Evolutionary conservation across 2,113 vertebrate species (phyloP), one percentile per base, ranked within the genome.

Genomic region (Orientallactaga bullata): DNA sequence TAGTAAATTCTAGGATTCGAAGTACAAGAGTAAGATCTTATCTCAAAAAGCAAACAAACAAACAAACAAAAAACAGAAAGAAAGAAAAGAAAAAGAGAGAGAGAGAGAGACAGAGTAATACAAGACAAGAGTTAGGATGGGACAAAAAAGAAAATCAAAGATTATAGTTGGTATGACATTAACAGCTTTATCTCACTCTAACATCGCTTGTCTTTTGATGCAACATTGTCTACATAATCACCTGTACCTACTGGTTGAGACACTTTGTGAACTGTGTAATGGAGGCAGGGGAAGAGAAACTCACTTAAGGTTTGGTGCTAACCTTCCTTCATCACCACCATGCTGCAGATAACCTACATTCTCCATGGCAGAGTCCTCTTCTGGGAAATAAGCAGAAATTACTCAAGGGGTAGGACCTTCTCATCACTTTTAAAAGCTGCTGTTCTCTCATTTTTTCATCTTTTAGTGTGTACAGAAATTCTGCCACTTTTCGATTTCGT

Each of bases 401-500:
- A 13, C 63, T 8, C 4, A 0, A 5, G 24, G 32, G 30, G 12
- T 28, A 63, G 85, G n/a, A 4, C 20, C 0, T 47, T 47, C 42
- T 47, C 42, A 47, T 47, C 42, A 47, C n/a, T n/a, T n/a, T 68
- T 72, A 37, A 84, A 37, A 2, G 8, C 55, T 69, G n/a, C 76
- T 58, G 2, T 51, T 87, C 35, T 88, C 30, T 61, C 28, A 23
- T 88, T 39, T 24, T 73, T 90, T 77, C 84, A 63, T 6, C 68
- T 71, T 76, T 77, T 35, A n/a, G 37, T 47, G 15, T 76, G 42
- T 90, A 26, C 18, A 91, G 68, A 81, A 82, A 76, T 47, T 94
- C 72, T 79, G n/a, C 26, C 58, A 0, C 68, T 82, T 91, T 95
- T 74, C 76, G 68, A 72, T 87, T 87, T 24, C 63, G 37, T 84